Evolutionary conservation across 2,797 vertebrate species (phyloP).

Genomic region (Astyanax mexicanus): DNA sequence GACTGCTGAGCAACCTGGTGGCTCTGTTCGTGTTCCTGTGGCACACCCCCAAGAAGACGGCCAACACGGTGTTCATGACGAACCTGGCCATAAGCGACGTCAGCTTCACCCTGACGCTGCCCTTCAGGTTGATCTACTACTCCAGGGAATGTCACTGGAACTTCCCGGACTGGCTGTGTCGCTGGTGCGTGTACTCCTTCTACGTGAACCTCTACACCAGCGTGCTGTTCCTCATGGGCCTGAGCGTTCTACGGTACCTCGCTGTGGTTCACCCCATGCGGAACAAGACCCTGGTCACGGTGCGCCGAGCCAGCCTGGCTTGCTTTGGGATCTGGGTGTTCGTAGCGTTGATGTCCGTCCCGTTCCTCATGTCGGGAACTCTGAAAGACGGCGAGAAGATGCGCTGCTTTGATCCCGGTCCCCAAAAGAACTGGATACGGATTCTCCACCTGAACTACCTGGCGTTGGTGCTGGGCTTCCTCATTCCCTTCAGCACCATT

Average conservation of each 20-base stretch:
- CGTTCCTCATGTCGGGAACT: slow-evolving; percentile 67
- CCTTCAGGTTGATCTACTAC: slow-evolving; percentile 75
- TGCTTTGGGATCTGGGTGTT: slow-evolving; percentile 71
- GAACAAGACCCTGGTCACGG: slow-evolving; percentile 44
- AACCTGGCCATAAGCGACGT: slow-evolving; percentile 77
- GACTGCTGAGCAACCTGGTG: slow-evolving; percentile 64
- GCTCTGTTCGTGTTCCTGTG: slow-evolving; percentile 68
- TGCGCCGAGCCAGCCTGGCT: slow-evolving; percentile 41
- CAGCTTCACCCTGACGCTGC: slow-evolving; percentile 76
- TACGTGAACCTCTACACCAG: slow-evolving; percentile 80
- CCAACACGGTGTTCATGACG: slow-evolving; percentile 72
- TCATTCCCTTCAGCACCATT: slow-evolving; percentile 74
- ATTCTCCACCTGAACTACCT: slow-evolving; percentile 74
- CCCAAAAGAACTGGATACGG: slow-evolving; percentile 49
- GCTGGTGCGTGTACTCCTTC: slow-evolving; percentile 72
- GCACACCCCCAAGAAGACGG: slow-evolving; percentile 49
- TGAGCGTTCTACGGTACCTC: slow-evolving; percentile 74
- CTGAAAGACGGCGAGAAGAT: rapidly evolving
- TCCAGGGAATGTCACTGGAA: slow-evolving; percentile 61
- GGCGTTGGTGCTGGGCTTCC: slow-evolving; percentile 68
- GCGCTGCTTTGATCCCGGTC: slow-evolving; percentile 72
- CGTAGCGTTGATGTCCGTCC: slow-evolving; percentile 62
- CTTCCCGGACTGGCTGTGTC: slow-evolving; percentile 75
- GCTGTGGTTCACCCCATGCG: slow-evolving; percentile 64
- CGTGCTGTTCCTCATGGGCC: slow-evolving; percentile 75